A percentile compares a stretch with the other conserved stretches of the same genome.
These are phyloP conservation scores for Callimorpha dominula DNA, from an alignment of 2,888 invertebrate genomes.

Conservation along the genomic window DNA sequence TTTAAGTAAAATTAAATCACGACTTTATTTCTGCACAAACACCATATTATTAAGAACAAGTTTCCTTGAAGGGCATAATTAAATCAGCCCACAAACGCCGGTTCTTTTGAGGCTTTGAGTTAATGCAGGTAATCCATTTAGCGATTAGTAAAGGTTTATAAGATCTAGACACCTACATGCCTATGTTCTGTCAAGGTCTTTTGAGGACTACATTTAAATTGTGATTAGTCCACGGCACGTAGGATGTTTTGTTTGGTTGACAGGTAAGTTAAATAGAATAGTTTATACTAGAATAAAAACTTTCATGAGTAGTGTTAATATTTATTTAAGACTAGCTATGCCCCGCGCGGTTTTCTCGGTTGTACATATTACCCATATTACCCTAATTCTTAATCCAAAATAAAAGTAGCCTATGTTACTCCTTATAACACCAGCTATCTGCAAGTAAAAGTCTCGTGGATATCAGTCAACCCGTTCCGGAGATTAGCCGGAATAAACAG, in stretches of 20 bases:
- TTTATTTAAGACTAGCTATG: too few species aligned
- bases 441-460: too few species aligned
- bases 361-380: too few species aligned
- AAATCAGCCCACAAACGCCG: constrained; percentile 11
- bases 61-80: constrained; percentile 6
- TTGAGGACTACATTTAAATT: background rate
- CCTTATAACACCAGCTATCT: too few species aligned
- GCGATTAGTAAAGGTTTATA: constrained; percentile 47
- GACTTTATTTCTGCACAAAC: background rate
- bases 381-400: too few species aligned
- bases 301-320: too few species aligned
- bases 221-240: background rate
- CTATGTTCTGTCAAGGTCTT: constrained; percentile 42
- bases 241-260: background rate
- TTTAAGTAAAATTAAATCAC: background rate
- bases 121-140: constrained; percentile 36
- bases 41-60: background rate
- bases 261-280: background rate
- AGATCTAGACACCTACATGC: constrained; percentile 38
- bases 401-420: too few species aligned
- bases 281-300: too few species aligned
- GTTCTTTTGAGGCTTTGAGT: constrained; percentile 4
- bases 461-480: too few species aligned
- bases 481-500: too few species aligned
- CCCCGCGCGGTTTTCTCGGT: too few species aligned